Evolutionary conservation across 1,140 invertebrate species (phyloP).

Genomic region (Ips typographus): DNA sequence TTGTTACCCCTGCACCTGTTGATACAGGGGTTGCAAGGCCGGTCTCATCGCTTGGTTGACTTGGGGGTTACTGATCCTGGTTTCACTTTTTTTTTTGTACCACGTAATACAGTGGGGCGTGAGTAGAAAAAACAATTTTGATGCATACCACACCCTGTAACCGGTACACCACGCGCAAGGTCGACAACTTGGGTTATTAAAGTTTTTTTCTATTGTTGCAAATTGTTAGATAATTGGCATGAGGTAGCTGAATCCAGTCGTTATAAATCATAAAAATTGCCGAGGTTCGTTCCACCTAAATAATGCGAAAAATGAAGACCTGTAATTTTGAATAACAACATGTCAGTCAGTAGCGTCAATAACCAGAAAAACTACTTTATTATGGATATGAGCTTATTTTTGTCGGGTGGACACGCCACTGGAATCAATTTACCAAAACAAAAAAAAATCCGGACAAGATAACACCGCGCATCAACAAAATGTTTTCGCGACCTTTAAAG

Average conservation of each 20-base stretch:
- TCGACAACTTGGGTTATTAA: neutral
- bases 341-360: neutral
- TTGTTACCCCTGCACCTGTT: slow-evolving; percentile 29
- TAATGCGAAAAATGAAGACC: slow-evolving; percentile 10
- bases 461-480: slow-evolving; percentile 25
- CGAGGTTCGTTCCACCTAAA: slow-evolving; percentile 18
- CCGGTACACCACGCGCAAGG: neutral
- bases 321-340: slow-evolving; percentile 1
- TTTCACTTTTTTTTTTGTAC: slow-evolving; percentile 1
- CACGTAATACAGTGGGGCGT: neutral
- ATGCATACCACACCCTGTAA: neutral
- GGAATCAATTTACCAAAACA: slow-evolving; percentile 17
- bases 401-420: slow-evolving; percentile 8
- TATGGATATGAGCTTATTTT: neutral
- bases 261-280: slow-evolving; percentile 23
- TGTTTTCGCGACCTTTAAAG: slow-evolving; percentile 46
- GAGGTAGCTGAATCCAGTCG: slow-evolving; percentile 18
- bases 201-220: neutral
- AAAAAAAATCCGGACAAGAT: slow-evolving; percentile 16
- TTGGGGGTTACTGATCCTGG: slow-evolving; percentile 10
- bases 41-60: slow-evolving; percentile 15
- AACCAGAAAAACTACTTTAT: too few species aligned
- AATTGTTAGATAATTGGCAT: slow-evolving; percentile 7
- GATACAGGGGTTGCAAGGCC: slow-evolving; percentile 15
- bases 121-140: too few species aligned